These are phyloP conservation scores for Cephus spinipes DNA, from an alignment of 2,888 invertebrate species.

Conservation along the genomic window DNA sequence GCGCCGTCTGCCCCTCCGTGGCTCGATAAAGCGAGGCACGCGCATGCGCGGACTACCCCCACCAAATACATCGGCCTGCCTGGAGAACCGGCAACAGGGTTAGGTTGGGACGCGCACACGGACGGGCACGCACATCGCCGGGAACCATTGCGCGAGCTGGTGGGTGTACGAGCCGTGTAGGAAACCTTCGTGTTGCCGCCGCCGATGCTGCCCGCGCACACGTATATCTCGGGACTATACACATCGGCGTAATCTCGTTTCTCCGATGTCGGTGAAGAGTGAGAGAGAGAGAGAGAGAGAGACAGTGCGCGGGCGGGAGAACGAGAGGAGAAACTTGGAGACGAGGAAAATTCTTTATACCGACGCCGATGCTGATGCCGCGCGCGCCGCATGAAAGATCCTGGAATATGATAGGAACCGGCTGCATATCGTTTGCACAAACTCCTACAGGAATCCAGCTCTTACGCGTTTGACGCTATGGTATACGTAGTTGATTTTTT, in stretches of 20 bases:
- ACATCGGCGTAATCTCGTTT: conserved; percentile 56
- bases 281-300: background rate
- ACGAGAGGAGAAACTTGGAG: conserved; percentile 33
- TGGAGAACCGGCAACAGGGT: conserved; percentile 60
- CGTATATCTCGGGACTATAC: conserved; percentile 36
- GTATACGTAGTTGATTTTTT: background rate
- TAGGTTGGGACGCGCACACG: conserved; percentile 50
- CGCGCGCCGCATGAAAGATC: conserved; percentile 11
- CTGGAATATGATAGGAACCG: conserved; percentile 11
- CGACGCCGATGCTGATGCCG: conserved; percentile 26
- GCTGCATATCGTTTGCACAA: conserved; percentile 3
- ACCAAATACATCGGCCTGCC: conserved; percentile 27
- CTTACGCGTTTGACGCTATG: background rate
- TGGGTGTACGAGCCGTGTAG: conserved; percentile 31
- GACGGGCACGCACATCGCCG: background rate
- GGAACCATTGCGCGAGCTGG: conserved; percentile 23
- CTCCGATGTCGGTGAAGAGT: conserved; percentile 19
- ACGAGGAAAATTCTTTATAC: conserved; percentile 47
- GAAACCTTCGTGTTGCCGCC: conserved; percentile 47
- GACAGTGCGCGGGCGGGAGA: conserved; percentile 32
- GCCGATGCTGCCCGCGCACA: conserved; percentile 38
- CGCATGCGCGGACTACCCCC: conserved; percentile 29
- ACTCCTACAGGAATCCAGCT: background rate
- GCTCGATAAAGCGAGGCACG: conserved; percentile 16
- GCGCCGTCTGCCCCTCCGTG: conserved; percentile 21